phyloP scores from a whole-genome alignment of 2,797 vertebrate species.

The Malacoctenus gilli region DNA sequence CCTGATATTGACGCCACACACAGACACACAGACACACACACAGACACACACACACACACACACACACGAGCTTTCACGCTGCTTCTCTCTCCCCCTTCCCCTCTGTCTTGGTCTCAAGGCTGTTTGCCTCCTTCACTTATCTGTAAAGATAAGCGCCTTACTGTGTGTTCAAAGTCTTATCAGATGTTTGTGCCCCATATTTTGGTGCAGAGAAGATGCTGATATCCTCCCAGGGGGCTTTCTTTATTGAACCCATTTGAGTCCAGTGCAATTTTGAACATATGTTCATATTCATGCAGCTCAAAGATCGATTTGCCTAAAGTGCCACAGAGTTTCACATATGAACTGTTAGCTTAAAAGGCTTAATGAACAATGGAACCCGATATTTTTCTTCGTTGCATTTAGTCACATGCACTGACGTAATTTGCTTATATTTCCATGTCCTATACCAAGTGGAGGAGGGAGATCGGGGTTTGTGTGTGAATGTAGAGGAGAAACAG shows the following conservation, averaged over 20 bases:
- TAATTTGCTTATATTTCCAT: slow-evolving; percentile 67
- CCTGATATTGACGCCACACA: slow-evolving; percentile 21
- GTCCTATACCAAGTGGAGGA: slow-evolving; percentile 7
- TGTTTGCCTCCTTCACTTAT: slow-evolving; percentile 66
- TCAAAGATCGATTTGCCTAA: background rate
- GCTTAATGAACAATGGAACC: slow-evolving; percentile 8
- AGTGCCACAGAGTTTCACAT: slow-evolving; percentile 6
- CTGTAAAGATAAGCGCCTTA: slow-evolving; percentile 68
- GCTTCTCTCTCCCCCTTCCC: background rate
- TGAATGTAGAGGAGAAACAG: background rate
- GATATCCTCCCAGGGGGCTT: slow-evolving; percentile 42
- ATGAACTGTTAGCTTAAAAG: slow-evolving; percentile 5
- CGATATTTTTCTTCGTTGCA: slow-evolving; percentile 26
- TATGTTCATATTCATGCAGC: slow-evolving; percentile 26
- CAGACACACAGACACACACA: slow-evolving; percentile 5
- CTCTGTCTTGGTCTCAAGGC: slow-evolving; percentile 42
- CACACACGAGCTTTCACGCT: slow-evolving; percentile 19
- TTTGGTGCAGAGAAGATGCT: slow-evolving; percentile 47
- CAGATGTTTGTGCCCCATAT: slow-evolving; percentile 67
- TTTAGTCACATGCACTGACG: slow-evolving; percentile 15
- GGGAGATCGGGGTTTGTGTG: background rate
- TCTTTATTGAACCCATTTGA: slow-evolving; percentile 33
- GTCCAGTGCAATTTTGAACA: slow-evolving; percentile 26
- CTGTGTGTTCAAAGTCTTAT: slow-evolving; percentile 64
- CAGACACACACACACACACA: slow-evolving; percentile 20